Base-by-base conservation (phyloP, 2,797 vertebrate genomes). In the Gymnodraco acuticeps region DNA sequence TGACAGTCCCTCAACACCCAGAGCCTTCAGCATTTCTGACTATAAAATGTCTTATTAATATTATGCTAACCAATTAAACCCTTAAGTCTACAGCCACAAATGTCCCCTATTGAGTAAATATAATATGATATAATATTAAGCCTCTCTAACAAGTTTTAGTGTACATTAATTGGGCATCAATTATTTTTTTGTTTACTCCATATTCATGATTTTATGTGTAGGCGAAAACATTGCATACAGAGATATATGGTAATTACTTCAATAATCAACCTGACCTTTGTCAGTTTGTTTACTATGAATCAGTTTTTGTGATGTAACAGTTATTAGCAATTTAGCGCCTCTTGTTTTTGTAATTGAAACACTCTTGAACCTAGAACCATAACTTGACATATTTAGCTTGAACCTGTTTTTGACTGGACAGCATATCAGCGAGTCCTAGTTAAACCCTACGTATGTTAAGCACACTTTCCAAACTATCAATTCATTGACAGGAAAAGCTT, bases 271-370 rank as follows among this genome's bases (percentile, higher is more conserved):
- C 16, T 20, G 16, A 43, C 41, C 5, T 70, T 53, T 54, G 64
- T 54, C 41, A 3, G 8, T 52, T 62, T 69, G 56, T 81, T 73
- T 66, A 59, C 31, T 46, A 41, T 70, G 51, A 50, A 55, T 59
- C 2, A 3, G 65, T 60, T 27, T 50, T 17, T 75, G 17, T 58
- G 33, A 47, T 27, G 31, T 17, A 53, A 59, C 53, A 69, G 74
- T 71, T 64, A 3, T 74, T 64, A 3, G 13, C 59, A 62, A 59
- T 72, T 77, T 33, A 80, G 46, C 46, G n/a, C 19, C n/a, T 69
- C 60, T 16, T 67, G 58, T 71, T 79, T 70, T 41, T 61, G 8
- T 75, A 67, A 78, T 74, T 77, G 59, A 84, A 79, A 70, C 33
- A 58, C 31, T 64, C 7, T 33, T 59, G 14, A 75, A 52, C 23